Percentiles rank a stretch among this genome's conserved stretches.
These are phyloP conservation scores for Seriola aureovittata DNA, from an alignment of 2,113 vertebrate species.

Conservation along the genomic window DNA sequence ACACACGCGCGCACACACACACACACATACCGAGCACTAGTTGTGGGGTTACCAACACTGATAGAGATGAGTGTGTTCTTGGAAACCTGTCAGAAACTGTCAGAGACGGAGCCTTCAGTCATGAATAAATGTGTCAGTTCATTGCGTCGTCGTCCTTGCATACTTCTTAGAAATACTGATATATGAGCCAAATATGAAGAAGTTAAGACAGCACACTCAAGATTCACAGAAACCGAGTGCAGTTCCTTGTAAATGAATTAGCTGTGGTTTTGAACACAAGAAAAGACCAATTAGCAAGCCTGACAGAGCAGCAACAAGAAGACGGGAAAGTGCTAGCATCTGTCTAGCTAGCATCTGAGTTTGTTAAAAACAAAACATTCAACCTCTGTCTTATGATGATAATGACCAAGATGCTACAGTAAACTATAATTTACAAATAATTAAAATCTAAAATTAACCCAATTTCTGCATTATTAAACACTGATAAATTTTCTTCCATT, in stretches of 20 bases:
- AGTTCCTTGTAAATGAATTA: constrained; percentile 67
- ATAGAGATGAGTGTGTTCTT: constrained; percentile 76
- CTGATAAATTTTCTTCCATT: not conserved
- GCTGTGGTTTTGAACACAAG: constrained; percentile 36
- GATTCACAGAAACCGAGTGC: constrained; percentile 72
- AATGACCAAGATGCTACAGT: not conserved
- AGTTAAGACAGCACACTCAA: constrained; percentile 34
- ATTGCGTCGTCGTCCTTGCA: constrained; percentile 62
- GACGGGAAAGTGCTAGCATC: not conserved
- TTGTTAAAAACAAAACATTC: not conserved
- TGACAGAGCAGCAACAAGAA: constrained; percentile 43
- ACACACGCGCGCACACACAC: constrained; percentile 12
- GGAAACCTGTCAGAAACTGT: constrained; percentile 71
- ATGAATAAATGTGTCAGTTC: constrained; percentile 76
- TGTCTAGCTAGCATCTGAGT: not conserved
- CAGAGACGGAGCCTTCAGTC: constrained; percentile 44
- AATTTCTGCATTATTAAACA: not conserved
- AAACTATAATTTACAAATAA: not conserved
- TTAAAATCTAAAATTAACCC: not conserved
- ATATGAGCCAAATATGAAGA: constrained; percentile 53
- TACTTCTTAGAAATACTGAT: constrained; percentile 78
- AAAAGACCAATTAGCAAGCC: constrained; percentile 45
- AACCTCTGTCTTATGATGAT: not conserved
- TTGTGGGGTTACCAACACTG: constrained; percentile 62
- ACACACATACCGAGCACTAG: not conserved